Evolutionary conservation across 1,140 invertebrate genomes (phyloP).

Genomic region (Calephelis nemesis): DNA sequence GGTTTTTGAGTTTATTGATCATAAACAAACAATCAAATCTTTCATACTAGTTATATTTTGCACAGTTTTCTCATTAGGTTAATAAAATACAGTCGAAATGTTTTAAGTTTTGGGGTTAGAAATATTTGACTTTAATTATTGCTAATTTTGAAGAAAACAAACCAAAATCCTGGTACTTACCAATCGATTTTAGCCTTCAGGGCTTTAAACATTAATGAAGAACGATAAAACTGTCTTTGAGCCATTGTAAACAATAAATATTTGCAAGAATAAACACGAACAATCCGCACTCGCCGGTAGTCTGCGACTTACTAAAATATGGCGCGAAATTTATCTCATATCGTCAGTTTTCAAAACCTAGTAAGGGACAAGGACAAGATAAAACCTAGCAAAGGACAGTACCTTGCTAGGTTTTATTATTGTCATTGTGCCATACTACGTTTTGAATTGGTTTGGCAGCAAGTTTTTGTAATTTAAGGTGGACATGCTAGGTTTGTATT

Average conservation of each 20-base stretch:
- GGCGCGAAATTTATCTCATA: background rate
- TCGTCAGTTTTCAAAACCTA: background rate
- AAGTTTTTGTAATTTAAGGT: slow-evolving; percentile 16
- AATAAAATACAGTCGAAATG: slow-evolving; percentile 4
- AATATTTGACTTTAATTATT: slow-evolving; percentile 10
- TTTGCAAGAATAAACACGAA: slow-evolving; percentile 19
- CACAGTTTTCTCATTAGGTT: background rate
- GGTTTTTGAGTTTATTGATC: background rate
- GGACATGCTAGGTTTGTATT: slow-evolving; percentile 3
- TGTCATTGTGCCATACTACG: slow-evolving; percentile 14
- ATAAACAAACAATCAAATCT: slow-evolving; percentile 3
- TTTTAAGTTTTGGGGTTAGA: background rate
- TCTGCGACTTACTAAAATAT: slow-evolving; percentile 20
- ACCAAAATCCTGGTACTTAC: slow-evolving; percentile 4
- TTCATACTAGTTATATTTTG: background rate
- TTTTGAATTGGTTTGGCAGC: slow-evolving; percentile 20
- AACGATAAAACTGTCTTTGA: slow-evolving; percentile 22
- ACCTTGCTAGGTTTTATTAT: slow-evolving; percentile 20
- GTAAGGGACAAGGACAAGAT: too few species aligned
- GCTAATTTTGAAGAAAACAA: background rate
- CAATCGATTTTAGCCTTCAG: slow-evolving; percentile 20
- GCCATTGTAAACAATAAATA: slow-evolving; percentile 18
- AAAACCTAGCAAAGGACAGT: slow-evolving; percentile 21
- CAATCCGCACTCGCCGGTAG: background rate
- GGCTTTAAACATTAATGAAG: slow-evolving; percentile 20